Percentiles rank a stretch among this genome's conserved stretches.
Conservation (phyloP, 2,113 vertebrate species). For the Labeo catla region DNA sequence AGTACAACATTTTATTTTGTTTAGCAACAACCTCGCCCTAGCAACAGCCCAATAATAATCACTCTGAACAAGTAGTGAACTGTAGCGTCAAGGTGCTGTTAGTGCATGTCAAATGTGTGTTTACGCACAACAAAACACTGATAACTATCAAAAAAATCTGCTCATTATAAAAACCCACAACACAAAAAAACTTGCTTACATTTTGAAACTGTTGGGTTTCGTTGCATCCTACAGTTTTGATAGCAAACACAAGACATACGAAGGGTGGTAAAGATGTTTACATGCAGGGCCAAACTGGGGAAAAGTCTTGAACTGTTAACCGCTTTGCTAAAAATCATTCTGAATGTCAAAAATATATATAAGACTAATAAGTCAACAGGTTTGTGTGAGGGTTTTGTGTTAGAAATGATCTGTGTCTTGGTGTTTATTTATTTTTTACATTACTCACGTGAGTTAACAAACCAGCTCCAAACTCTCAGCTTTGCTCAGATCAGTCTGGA, state of each 20-base stretch:
- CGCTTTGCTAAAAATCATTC: neutral
- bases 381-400: neutral
- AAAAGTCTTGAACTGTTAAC: neutral
- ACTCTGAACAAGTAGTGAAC: neutral
- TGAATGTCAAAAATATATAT: neutral
- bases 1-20: no score
- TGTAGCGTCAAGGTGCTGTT: neutral
- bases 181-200: neutral
- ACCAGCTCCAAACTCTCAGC: conserved; percentile 21
- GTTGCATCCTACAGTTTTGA: neutral
- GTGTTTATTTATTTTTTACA: conserved; percentile 18
- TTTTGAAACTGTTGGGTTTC: neutral
- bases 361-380: neutral
- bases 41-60: neutral
- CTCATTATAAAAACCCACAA: neutral
- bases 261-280: neutral
- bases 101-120: neutral
- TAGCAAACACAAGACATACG: conserved; percentile 42
- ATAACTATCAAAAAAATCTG: conserved; percentile 4
- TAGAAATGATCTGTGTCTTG: neutral
- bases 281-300: neutral
- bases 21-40: neutral
- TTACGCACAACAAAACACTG: conserved; percentile 31
- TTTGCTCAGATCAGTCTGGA: neutral
- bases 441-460: conserved; percentile 50